Percentiles rank a stretch among this genome's conserved stretches.
These are phyloP conservation scores for Telenomus remus DNA, from an alignment of 1,140 invertebrate genomes.

Conservation along the genomic window DNA sequence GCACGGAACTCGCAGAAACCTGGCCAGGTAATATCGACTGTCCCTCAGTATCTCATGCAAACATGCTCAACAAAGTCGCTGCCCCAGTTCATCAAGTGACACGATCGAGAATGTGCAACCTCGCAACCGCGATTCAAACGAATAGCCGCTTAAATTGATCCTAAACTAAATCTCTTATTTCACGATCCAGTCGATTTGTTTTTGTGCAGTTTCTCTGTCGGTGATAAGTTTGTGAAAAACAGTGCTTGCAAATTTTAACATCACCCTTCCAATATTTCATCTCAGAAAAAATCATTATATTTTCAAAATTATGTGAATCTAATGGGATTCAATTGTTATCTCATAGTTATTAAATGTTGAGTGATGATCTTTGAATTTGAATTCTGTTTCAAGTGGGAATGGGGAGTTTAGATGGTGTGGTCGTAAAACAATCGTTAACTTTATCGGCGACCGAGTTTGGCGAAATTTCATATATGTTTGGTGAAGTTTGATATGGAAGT, in stretches of 20 bases:
- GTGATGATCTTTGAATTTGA: not conserved
- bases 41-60: conserved; percentile 55
- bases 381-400: conserved; percentile 18
- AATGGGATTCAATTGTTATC: too few species aligned
- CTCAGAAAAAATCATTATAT: too few species aligned
- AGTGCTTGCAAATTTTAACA: too few species aligned
- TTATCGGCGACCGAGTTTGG: conserved; percentile 40
- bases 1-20: conserved; percentile 60
- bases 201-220: not conserved
- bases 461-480: conserved; percentile 23
- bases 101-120: conserved; percentile 44
- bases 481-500: conserved; percentile 24
- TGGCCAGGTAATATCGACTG: conserved; percentile 58
- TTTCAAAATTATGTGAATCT: not conserved
- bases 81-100: conserved; percentile 59
- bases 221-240: not conserved
- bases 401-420: conserved; percentile 19
- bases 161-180: not conserved
- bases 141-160: not conserved
- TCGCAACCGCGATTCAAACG: conserved; percentile 9
- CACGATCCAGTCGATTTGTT: not conserved
- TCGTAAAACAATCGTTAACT: conserved; percentile 31
- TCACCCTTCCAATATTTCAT: too few species aligned
- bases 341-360: too few species aligned
- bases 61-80: conserved; percentile 43